phyloP scores from a whole-genome alignment of 1,140 invertebrate species.

The Lutraria rhynchaena region DNA sequence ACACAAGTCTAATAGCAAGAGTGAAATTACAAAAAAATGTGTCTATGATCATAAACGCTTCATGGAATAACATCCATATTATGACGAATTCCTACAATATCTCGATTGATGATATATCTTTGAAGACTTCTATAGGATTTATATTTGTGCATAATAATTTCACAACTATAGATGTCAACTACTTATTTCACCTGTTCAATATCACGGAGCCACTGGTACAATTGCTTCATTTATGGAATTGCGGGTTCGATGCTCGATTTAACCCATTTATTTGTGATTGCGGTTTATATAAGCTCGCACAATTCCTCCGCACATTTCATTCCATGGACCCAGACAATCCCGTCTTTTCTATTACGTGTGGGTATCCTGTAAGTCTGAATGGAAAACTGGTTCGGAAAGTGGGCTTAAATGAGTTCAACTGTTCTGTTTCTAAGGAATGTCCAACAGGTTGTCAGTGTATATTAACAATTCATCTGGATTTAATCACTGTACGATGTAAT shows the following conservation, averaged over 20 bases:
- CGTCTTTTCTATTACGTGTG: slow-evolving; percentile 20
- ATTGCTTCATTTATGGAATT: neutral
- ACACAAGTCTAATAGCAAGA: slow-evolving; percentile 5
- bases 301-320: neutral
- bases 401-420: slow-evolving; percentile 7
- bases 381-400: slow-evolving; percentile 14
- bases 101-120: neutral
- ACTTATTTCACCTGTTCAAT: slow-evolving; percentile 13
- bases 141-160: slow-evolving; percentile 14
- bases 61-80: neutral
- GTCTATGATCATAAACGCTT: neutral
- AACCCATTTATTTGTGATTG: slow-evolving; percentile 43
- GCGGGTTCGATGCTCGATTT: slow-evolving; percentile 9
- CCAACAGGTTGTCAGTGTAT: neutral
- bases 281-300: neutral
- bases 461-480: neutral
- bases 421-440: slow-evolving; percentile 16
- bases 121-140: neutral
- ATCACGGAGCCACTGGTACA: neutral
- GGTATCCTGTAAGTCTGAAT: neutral
- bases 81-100: slow-evolving; percentile 21
- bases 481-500: neutral
- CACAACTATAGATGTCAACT: neutral
- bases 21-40: neutral
- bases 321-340: slow-evolving; percentile 20